phyloP scores from a whole-genome alignment of 2,113 vertebrate genomes.

The Embiotoca jacksoni region DNA sequence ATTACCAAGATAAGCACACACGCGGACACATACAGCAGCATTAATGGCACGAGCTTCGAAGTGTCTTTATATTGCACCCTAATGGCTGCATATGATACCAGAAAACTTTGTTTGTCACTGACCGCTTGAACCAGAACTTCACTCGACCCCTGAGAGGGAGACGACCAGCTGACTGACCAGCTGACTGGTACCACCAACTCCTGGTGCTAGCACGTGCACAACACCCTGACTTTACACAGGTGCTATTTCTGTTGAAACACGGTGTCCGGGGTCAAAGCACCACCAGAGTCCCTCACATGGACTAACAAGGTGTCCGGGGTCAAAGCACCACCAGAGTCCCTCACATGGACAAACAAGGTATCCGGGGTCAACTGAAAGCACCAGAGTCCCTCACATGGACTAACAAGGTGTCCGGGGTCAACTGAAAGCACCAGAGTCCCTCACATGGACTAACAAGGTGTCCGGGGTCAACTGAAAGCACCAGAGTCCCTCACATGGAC shows the following conservation, averaged over 20 bases:
- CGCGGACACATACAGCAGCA: conserved; percentile 11
- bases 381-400: no score
- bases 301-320: no score
- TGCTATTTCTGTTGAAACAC: background rate
- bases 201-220: conserved; percentile 8
- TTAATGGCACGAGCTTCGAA: conserved; percentile 21
- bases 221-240: background rate
- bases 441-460: no score
- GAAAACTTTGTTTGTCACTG: conserved; percentile 54
- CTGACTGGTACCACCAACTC: background rate
- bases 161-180: conserved; percentile 15
- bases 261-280: background rate
- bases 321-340: no score
- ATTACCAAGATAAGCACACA: background rate
- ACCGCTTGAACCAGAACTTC: conserved; percentile 58
- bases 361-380: no score
- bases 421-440: no score
- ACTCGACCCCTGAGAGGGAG: conserved; percentile 11
- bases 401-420: no score
- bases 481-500: no score
- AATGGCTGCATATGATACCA: conserved; percentile 37
- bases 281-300: no score
- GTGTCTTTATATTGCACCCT: background rate
- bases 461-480: no score
- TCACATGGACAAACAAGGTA: no score